phyloP scores from a whole-genome alignment of 2,113 vertebrate species.

The Rhadina sibilatrix region DNA sequence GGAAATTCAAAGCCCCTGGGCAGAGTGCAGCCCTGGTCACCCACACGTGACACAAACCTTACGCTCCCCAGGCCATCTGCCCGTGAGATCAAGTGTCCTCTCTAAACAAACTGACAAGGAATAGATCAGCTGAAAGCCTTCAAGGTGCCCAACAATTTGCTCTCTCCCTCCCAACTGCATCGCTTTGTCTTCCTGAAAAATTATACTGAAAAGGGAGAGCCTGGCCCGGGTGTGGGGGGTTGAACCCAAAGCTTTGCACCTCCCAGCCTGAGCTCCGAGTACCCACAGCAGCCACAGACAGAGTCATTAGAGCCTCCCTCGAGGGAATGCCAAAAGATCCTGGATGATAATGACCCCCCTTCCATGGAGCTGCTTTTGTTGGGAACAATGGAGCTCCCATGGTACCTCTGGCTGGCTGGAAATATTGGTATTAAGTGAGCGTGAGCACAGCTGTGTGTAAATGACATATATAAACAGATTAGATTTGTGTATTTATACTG shows the following conservation, averaged over 20 bases:
- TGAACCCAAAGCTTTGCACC: background rate
- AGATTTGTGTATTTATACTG: conserved; percentile 70
- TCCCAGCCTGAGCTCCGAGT: accelerated
- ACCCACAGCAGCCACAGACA: background rate
- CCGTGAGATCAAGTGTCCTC: background rate
- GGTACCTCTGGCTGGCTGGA: conserved; percentile 55
- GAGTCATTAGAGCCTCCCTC: conserved; percentile 2
- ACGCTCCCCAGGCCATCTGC: background rate
- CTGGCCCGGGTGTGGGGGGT: background rate
- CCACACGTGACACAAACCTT: background rate
- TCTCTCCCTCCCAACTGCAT: background rate
- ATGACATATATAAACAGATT: conserved; percentile 72
- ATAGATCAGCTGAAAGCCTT: background rate
- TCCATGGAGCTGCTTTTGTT: conserved; percentile 53
- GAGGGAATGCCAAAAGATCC: conserved; percentile 5
- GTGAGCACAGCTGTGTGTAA: conserved; percentile 76
- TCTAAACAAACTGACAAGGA: background rate
- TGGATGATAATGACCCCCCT: conserved; percentile 26
- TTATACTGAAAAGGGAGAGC: background rate
- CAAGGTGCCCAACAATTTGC: background rate
- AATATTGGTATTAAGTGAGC: conserved; percentile 66
- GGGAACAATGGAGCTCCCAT: conserved; percentile 61
- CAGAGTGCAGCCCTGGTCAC: background rate
- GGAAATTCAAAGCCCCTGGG: background rate
- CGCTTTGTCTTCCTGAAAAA: background rate